Conservation (phyloP, 2,113 vertebrate species). For the Pseudolaguvia tuberculata region DNA sequence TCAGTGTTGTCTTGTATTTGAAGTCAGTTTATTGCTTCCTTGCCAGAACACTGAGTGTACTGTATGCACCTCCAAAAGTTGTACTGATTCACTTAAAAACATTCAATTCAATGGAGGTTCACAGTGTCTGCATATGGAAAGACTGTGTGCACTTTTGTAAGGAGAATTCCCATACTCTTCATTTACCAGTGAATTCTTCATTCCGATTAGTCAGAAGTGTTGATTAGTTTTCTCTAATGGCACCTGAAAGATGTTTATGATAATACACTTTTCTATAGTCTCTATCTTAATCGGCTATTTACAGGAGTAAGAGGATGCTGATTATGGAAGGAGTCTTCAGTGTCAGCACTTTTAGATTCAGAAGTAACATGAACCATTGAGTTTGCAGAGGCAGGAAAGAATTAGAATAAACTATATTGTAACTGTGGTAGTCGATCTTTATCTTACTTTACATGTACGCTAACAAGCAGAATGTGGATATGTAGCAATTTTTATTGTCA, state of each 20-base stretch:
- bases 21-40: conserved; percentile 36
- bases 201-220: not conserved
- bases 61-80: conserved; percentile 11
- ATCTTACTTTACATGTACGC: not conserved
- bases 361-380: not conserved
- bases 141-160: not conserved
- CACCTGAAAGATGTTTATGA: not conserved
- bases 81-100: not conserved
- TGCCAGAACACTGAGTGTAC: not conserved
- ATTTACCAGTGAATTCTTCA: not conserved
- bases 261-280: not conserved
- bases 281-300: not conserved
- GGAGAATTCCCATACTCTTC: conserved; percentile 7
- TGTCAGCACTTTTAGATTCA: not conserved
- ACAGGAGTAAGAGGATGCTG: not conserved
- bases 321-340: not conserved
- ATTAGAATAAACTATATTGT: not conserved
- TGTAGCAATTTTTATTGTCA: not conserved
- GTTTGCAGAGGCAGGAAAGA: no score
- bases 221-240: not conserved
- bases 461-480: not conserved
- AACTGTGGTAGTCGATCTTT: not conserved
- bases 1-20: conserved; percentile 20
- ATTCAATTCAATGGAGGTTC: conserved; percentile 16
- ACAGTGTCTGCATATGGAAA: not conserved